phyloP scores from a whole-genome alignment of 2,888 invertebrate genomes.

The Laspeyria flexula region DNA sequence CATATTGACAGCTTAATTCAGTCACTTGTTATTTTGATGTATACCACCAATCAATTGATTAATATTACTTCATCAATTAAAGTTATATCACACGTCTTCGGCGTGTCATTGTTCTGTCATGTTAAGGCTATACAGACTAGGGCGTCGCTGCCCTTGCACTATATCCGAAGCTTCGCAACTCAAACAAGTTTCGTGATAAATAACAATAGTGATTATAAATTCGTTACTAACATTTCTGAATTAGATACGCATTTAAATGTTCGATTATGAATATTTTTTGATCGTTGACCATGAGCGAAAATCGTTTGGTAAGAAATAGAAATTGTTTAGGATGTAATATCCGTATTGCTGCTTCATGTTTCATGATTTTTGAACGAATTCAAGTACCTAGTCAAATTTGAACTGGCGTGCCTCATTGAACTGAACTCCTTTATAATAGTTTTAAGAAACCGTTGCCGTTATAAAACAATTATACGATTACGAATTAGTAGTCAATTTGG shows the following conservation, averaged over 20 bases:
- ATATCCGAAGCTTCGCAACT: constrained; percentile 53
- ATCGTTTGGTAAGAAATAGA: constrained; percentile 3
- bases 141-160: constrained; percentile 58
- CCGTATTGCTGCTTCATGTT: not conserved
- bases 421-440: too few relatives aligned
- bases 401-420: too few relatives aligned
- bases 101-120: constrained; percentile 49
- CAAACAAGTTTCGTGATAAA: constrained; percentile 47
- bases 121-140: constrained; percentile 34
- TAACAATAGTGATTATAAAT: constrained; percentile 62
- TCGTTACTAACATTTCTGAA: constrained; percentile 58
- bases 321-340: not conserved
- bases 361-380: too few relatives aligned
- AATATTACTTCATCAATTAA: constrained; percentile 35
- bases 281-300: constrained; percentile 17
- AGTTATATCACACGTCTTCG: constrained; percentile 29
- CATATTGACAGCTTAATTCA: constrained; percentile 2
- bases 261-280: constrained; percentile 19
- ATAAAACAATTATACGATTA: constrained; percentile 9
- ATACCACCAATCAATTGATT: constrained; percentile 25
- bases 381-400: too few relatives aligned
- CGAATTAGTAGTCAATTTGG: constrained; percentile 9
- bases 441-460: too few relatives aligned
- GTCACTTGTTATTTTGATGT: constrained; percentile 10
- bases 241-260: constrained; percentile 50